phyloP scores from a whole-genome alignment of 2,888 invertebrate species.

The Callyntrura guangdongensis region DNA sequence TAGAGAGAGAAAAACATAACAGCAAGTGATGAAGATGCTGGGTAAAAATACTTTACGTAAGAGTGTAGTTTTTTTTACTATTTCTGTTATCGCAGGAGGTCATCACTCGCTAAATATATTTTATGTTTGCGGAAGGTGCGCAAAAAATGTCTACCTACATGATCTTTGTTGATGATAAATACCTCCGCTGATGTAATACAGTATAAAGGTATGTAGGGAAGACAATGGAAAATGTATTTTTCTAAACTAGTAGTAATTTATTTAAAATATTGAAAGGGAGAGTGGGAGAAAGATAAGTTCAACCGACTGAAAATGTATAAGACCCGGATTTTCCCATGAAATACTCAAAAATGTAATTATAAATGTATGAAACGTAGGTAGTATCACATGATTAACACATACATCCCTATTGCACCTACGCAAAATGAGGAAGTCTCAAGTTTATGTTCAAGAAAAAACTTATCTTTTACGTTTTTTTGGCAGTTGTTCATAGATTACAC shows the following conservation, averaged over 20 bases:
- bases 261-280: too few species aligned
- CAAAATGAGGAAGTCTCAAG: not conserved
- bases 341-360: not conserved
- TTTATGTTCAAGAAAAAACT: not conserved
- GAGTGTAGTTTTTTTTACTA: not conserved
- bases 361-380: not conserved
- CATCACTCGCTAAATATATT: conserved; percentile 17
- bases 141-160: too few species aligned
- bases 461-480: not conserved
- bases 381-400: not conserved
- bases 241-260: too few species aligned
- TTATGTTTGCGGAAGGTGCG: conserved; percentile 17
- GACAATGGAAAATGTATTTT: not conserved
- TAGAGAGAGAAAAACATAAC: not conserved
- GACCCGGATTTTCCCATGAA: not conserved
- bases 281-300: too few species aligned
- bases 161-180: too few species aligned
- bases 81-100: conserved; percentile 16
- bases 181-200: not conserved
- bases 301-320: not conserved
- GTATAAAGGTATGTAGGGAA: not conserved
- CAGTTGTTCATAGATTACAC: not conserved
- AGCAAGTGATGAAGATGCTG: too few species aligned
- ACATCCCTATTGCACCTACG: not conserved
- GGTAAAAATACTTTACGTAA: conserved; percentile 6